These are phyloP conservation scores for Caenorhabditis zanzibari DNA, from an alignment of 2,888 invertebrate species.

Conservation along the genomic window DNA sequence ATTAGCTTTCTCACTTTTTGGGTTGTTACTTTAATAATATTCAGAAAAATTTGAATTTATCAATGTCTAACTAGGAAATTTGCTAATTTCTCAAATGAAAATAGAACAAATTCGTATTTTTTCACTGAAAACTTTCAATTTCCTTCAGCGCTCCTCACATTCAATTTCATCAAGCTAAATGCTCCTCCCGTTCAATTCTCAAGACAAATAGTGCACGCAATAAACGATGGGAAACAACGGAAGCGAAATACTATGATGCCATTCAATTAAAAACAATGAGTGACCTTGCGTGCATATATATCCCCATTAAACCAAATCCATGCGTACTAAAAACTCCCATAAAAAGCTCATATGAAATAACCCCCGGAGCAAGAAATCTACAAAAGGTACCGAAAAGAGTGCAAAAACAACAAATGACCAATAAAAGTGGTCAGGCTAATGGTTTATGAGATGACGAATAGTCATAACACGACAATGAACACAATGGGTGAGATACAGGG, in stretches of 20 bases:
- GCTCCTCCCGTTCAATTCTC: background rate
- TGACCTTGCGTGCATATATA: constrained; percentile 15
- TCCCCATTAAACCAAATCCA: background rate
- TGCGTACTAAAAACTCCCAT: background rate
- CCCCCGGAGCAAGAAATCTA: background rate
- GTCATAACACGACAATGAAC: constrained; percentile 17
- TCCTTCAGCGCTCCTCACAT: too few relatives aligned
- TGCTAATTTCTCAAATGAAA: too few relatives aligned
- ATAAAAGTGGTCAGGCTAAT: constrained; percentile 18
- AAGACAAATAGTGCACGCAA: constrained; percentile 4
- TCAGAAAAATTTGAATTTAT: too few relatives aligned
- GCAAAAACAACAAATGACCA: background rate
- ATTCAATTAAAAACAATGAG: constrained; percentile 20
- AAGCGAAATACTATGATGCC: background rate
- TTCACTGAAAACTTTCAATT: background rate
- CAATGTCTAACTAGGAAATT: too few relatives aligned
- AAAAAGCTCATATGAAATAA: background rate
- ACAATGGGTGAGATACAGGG: constrained; percentile 9
- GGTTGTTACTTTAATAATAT: too few relatives aligned
- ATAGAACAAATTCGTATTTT: too few relatives aligned
- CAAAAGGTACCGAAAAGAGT: background rate
- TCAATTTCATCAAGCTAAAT: background rate
- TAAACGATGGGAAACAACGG: background rate
- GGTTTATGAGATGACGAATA: background rate
- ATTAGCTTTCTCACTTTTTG: constrained; percentile 7